phyloP scores from a whole-genome alignment of 2,888 invertebrate genomes.

The Cryptus viduatorius region DNA sequence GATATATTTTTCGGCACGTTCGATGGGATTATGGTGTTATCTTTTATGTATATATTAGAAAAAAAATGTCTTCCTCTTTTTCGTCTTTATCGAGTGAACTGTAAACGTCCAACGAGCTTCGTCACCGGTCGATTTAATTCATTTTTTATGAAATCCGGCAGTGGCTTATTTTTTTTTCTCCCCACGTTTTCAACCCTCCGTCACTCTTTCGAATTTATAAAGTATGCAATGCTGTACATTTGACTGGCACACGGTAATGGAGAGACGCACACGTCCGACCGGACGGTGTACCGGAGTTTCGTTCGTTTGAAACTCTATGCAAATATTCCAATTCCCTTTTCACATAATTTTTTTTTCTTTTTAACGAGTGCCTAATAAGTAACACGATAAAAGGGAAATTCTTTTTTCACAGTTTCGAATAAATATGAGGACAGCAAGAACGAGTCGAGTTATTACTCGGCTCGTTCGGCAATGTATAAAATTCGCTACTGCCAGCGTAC shows the following conservation, averaged over 20 bases:
- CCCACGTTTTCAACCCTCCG: background rate
- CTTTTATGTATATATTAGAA: background rate
- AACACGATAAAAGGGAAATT: background rate
- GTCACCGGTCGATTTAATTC: conserved; percentile 10
- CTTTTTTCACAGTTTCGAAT: conserved; percentile 15
- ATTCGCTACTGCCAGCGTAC: conserved; percentile 27
- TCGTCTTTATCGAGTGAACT: background rate
- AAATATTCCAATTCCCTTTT: background rate
- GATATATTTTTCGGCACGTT: conserved; percentile 4
- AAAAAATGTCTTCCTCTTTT: background rate
- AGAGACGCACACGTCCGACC: conserved; percentile 35
- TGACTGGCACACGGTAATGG: conserved; percentile 53
- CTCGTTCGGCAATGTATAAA: conserved; percentile 32
- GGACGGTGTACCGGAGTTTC: background rate
- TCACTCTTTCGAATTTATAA: conserved; percentile 15
- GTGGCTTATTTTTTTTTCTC: background rate
- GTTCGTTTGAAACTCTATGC: conserved; percentile 4
- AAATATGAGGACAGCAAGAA: conserved; percentile 15
- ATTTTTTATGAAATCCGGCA: conserved; percentile 1
- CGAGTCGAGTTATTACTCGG: conserved; percentile 10
- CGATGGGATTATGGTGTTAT: background rate
- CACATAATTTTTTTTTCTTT: background rate
- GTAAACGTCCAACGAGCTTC: background rate
- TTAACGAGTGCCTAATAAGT: background rate
- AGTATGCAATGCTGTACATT: conserved; percentile 15